Percentiles rank a stretch among this genome's conserved stretches.
Evolutionary conservation across 1,140 invertebrate genomes (phyloP).

Genomic region (Zaprionus kolodkinae): DNA sequence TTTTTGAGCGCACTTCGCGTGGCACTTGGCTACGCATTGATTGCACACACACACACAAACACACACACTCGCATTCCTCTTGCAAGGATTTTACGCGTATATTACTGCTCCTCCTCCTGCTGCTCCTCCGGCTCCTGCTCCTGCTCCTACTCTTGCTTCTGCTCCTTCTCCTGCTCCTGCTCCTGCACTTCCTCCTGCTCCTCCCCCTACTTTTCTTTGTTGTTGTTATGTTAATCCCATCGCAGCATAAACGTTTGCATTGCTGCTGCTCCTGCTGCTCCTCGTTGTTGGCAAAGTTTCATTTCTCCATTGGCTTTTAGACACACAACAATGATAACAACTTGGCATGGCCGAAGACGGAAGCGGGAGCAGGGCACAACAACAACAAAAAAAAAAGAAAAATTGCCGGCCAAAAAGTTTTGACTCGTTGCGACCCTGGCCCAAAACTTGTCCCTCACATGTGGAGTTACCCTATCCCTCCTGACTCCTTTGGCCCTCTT

Average conservation of each 20-base stretch:
- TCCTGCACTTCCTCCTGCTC: too few relatives aligned
- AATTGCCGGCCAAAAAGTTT: slow-evolving; percentile 60
- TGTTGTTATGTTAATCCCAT: slow-evolving; percentile 65
- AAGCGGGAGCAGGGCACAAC: not conserved
- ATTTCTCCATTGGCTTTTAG: slow-evolving; percentile 76
- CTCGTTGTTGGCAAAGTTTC: slow-evolving; percentile 67
- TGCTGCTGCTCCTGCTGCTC: slow-evolving; percentile 45
- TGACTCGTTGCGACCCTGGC: slow-evolving; percentile 34
- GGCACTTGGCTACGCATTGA: slow-evolving; percentile 57
- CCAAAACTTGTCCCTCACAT: slow-evolving; percentile 49
- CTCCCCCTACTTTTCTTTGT: not conserved
- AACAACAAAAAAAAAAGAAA: slow-evolving; percentile 17
- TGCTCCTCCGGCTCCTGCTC: too few relatives aligned
- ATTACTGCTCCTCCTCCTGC: not conserved
- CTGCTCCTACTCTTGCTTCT: too few relatives aligned
- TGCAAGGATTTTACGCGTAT: slow-evolving; percentile 40
- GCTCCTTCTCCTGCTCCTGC: not conserved
- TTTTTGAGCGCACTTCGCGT: slow-evolving; percentile 50
- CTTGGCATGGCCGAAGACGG: slow-evolving; percentile 54
- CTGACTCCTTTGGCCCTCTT: too few relatives aligned
- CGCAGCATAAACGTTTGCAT: slow-evolving; percentile 70
- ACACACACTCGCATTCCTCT: not conserved
- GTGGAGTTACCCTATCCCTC: not conserved
- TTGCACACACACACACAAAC: slow-evolving; percentile 41
- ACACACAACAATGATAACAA: slow-evolving; percentile 82